These are phyloP conservation scores for Psittacus erithacus DNA, from an alignment of 2,113 vertebrate genomes.

Conservation along the genomic window DNA sequence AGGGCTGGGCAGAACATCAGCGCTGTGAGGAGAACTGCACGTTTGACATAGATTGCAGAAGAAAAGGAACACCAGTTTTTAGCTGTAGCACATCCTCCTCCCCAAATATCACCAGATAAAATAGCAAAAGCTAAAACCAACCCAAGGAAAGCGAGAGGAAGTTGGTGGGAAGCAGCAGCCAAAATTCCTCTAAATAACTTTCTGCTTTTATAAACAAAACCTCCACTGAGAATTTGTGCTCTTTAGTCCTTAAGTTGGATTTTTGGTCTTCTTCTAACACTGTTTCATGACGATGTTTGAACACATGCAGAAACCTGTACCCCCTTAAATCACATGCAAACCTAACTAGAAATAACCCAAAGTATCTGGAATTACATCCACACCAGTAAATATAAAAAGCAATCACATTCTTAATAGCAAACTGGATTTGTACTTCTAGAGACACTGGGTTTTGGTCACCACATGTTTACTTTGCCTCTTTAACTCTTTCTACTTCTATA, in stretches of 20 bases:
- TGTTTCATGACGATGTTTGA: not conserved
- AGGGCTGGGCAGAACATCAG: not conserved
- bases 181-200: not conserved
- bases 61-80: not conserved
- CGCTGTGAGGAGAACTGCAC: not conserved
- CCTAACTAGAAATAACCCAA: not conserved
- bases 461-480: not conserved
- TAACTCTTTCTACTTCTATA: not conserved
- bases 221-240: not conserved
- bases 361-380: not conserved
- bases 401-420: not conserved
- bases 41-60: not conserved
- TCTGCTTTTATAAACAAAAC: not conserved
- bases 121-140: not conserved
- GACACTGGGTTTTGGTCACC: not conserved
- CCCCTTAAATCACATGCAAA: not conserved
- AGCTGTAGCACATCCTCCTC: not conserved
- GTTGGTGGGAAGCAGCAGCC: not conserved
- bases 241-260: not conserved
- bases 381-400: not conserved
- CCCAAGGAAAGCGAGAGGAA: not conserved
- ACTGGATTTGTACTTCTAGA: not conserved
- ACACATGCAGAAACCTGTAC: not conserved
- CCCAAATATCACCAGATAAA: not conserved
- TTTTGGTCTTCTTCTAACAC: not conserved